Evolutionary conservation across 53 echinoderm and acorn worm species (phyloP), one percentile per base, ranked within the genome.

Genomic region (Crossaster papposus): DNA sequence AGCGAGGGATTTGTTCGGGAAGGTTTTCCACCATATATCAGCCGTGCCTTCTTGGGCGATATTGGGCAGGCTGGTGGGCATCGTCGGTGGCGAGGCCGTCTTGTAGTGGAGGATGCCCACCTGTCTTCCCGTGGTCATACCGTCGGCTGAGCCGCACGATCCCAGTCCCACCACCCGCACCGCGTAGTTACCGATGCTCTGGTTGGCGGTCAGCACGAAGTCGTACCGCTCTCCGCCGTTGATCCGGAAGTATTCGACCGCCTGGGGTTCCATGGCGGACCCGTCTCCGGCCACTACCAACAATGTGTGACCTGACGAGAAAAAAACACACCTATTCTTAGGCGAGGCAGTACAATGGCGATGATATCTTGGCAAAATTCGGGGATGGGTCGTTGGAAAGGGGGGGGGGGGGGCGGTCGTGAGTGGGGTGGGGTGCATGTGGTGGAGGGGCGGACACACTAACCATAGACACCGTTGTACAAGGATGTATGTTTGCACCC

Each of bases 181-280:
- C 89, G 82, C 81, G 78, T 93, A 93, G 89, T 93, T 93, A 1
- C 62, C 84, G 22, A 89, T 44, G n/a, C 38, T 72, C 68, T 93
- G 88, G 30, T 88, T 88, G 36, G 94, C 94, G 28, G 76, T 54
- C 30, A 93, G 83, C 30, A 93, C 72, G 63, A 93, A 91, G 78
- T 93, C 94, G 71, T 79, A 91, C 71, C 92, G 75, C 51, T 92
- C 92, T 4, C 92, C 92, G 13, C 78, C 89, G 68, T 77, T 89
- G 70, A 92, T 65, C 20, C 81, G 62, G 74, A 92, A 92, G 32
- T 70, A 89, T 63, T 80, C 81, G 7, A 90, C 90, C 20, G 77
- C 90, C 51, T 78, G 53, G 36, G 85, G 80, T n/a, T 93, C 36
- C 3, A 93, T 35, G 24, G 77, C 54, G 10, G 26, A 77, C 34